Base-by-base conservation (phyloP, 37 sponge, comb jelly and placozoan species). In the Aplysina aerophoba region DNA sequence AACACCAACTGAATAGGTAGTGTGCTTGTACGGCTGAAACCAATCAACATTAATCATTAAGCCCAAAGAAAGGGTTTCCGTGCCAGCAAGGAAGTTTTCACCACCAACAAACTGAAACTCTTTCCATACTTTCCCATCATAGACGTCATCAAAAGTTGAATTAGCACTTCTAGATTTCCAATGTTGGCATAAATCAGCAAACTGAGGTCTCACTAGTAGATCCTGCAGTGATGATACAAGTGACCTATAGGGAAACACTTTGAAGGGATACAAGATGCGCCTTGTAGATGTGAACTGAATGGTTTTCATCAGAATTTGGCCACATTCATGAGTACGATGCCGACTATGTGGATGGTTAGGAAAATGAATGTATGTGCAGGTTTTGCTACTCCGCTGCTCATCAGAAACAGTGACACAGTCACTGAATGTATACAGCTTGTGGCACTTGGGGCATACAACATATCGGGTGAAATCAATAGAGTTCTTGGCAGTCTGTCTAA, bases 111-210 rank as follows among this genome's bases (percentile, higher is more conserved):
- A 16, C 39, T 55, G 37, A 87, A 93, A 93, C 0, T 81, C 60
- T 60, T 87, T 63, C 90, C 90, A 89, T 12, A 93, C 40, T 61
- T 57, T 84, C 22, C 90, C 90, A 89, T 93, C 88, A 85, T 85
- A 93, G 2, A 93, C 82, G 83, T 89, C 93, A 24, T 34, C 35
- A 8, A 84, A 37, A 16, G 25, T n/a, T 59, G 40, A 33, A 41
- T 50, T 34, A 57, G 37, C 12, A 63, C 35, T 34, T 55, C 28
- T 22, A 81, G 59, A 62, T 55, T 50, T 79, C 83, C 89, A 88
- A 27, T 82, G 79, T 56, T 85, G 60, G 83, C 75, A 92, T n/a
- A 19, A 21, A 37, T 74, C 59, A 12, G 67, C 60, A 74, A 90
- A 82, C 12, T 61, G 67, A 39, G 82, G 38, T 27, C n/a, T 61